Percentiles rank a stretch among this genome's conserved stretches.
Conservation (phyloP, 1,140 invertebrate species). For the Orius insidiosus region DNA sequence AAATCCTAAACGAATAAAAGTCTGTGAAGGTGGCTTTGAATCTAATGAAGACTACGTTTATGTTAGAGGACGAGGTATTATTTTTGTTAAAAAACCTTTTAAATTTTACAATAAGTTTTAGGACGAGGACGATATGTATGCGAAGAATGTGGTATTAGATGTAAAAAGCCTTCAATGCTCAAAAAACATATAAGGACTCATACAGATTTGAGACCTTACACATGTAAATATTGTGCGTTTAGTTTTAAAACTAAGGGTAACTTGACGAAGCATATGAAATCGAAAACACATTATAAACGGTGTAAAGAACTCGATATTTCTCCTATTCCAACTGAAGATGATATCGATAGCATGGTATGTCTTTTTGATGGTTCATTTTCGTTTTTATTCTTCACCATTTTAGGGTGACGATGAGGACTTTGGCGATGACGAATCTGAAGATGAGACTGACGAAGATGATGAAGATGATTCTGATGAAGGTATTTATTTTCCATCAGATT, state of each 20-base stretch:
- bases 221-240: slow-evolving; percentile 83
- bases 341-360: slow-evolving; percentile 33
- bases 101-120: slow-evolving; percentile 20
- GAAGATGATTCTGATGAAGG: slow-evolving; percentile 42
- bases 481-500: slow-evolving; percentile 1
- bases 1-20: slow-evolving; percentile 31
- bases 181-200: slow-evolving; percentile 98
- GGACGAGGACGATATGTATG: slow-evolving; percentile 85
- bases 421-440: slow-evolving; percentile 35
- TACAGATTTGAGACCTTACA: slow-evolving; percentile 88
- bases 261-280: slow-evolving; percentile 97
- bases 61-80: slow-evolving; percentile 72
- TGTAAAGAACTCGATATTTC: slow-evolving; percentile 65
- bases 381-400: slow-evolving; percentile 12
- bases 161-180: slow-evolving; percentile 97
- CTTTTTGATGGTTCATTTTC: not conserved
- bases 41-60: slow-evolving; percentile 94
- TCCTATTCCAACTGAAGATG: slow-evolving; percentile 53
- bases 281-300: slow-evolving; percentile 89
- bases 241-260: slow-evolving; percentile 98
- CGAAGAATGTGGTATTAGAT: slow-evolving; percentile 91
- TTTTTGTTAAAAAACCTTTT: slow-evolving; percentile 4
- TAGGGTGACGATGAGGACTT: slow-evolving; percentile 14
- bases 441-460: slow-evolving; percentile 40
- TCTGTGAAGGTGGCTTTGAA: slow-evolving; percentile 73